Evolutionary conservation across 2,888 invertebrate genomes (phyloP).

Genomic region (Patella pellucida): DNA sequence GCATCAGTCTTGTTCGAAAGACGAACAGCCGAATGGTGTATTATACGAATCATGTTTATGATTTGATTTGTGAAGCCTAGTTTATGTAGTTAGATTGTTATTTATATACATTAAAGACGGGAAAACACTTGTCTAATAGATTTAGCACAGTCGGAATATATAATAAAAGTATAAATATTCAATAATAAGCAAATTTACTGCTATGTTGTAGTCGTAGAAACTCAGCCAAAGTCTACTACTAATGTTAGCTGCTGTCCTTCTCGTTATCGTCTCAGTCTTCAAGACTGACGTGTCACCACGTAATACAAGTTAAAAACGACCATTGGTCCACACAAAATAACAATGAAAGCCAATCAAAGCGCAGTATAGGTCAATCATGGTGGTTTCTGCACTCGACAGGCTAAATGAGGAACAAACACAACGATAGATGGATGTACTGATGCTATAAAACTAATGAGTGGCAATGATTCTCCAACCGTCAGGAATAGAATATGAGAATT

Average conservation of each 20-base stretch:
- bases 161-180: neutral
- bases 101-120: no score
- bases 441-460: neutral
- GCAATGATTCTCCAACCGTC: neutral
- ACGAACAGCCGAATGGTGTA: no score
- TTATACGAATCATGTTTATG: no score
- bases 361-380: neutral
- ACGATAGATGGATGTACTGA: neutral
- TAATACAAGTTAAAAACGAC: neutral
- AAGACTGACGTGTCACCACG: neutral
- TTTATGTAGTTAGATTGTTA: neutral
- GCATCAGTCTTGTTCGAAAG: no score
- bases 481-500: no score
- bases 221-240: no score
- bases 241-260: no score
- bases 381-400: neutral
- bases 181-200: no score
- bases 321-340: slow-evolving; percentile 8
- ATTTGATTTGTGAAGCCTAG: neutral
- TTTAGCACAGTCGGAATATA: neutral
- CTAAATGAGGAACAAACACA: neutral
- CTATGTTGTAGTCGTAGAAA: no score
- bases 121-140: neutral
- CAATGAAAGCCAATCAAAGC: slow-evolving; percentile 7
- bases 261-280: slow-evolving; percentile 3